Evolutionary conservation across 1,140 invertebrate genomes (phyloP).

Genomic region (Colletes latitarsis): DNA sequence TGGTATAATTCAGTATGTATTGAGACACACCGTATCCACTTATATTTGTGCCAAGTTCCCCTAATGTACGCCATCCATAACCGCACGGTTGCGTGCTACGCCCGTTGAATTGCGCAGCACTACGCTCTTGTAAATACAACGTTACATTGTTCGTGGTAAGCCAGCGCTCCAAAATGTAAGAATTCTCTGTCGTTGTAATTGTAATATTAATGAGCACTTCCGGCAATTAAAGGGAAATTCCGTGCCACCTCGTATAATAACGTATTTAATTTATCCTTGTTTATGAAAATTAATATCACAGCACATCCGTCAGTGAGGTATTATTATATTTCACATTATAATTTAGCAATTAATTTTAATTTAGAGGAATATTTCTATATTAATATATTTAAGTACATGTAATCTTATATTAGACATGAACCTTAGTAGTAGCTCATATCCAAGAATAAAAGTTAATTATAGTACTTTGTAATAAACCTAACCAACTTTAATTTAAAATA

Average conservation of each 20-base stretch:
- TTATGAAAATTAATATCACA: background rate
- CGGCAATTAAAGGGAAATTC: background rate
- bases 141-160: background rate
- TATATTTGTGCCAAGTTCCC: conserved; percentile 10
- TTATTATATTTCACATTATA: too few species aligned
- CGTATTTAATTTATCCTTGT: background rate
- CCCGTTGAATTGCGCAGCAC: background rate
- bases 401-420: too few species aligned
- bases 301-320: too few species aligned
- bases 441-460: too few species aligned
- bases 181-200: background rate
- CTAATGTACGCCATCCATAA: conserved; percentile 22
- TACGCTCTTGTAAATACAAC: background rate
- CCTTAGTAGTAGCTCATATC: too few species aligned
- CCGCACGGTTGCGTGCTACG: background rate
- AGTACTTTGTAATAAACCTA: too few species aligned
- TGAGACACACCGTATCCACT: background rate
- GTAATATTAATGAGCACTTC: background rate
- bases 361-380: too few species aligned
- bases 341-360: too few species aligned
- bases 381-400: too few species aligned
- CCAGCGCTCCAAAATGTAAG: background rate
- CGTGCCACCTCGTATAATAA: background rate
- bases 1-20: conserved; percentile 5
- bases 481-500: too few species aligned